Base-by-base conservation (phyloP, 1,140 invertebrate genomes). In the Drosophila kanapiae region DNA sequence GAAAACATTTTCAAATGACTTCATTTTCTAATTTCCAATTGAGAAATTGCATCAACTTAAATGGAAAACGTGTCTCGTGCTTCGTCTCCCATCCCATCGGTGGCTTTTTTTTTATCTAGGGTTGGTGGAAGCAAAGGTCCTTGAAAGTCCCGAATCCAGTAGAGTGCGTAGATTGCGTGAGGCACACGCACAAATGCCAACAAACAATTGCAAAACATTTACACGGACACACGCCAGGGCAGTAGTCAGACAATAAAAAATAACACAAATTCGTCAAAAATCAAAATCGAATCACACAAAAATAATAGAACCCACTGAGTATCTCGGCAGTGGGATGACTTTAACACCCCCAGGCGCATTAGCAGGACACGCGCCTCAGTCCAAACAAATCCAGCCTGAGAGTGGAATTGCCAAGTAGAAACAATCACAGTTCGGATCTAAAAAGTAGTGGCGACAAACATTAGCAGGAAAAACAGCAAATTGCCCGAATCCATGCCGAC, bases 191-290 rank as follows among this genome's bases (percentile, higher is more conserved):
- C 85, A 82, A 85, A 84, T 75, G 65, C 68, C 85, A 88, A 88
- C 85, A 90, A 88, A 88, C 85, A 88, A 88, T 88, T 88, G 85
- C 81, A 49, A 90, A 88, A 84, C 81, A 90, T 88, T 90, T 88
- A 90, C 69, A 78, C 81, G 56, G 75, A 84, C 85, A 69, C 85
- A 90, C 80, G 78, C 69, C 58, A 62, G 27, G 23, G 23, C 23
- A 23, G 23, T 35, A 59, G 61, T 67, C 53, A 57, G 53, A 71
- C 45, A 65, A 38, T 65, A 71, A 74, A 80, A 76, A 69, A 59
- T 59, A 86, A 76, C 65, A 78, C 48, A 74, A 80, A 84, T 84
- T 87, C 84, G 77, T 87, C 84, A 87, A 83, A 84, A 87, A 87
- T 87, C 84, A 87, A 88, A 87, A 87, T 88, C 80, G 85, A 87